Evolutionary conservation across 2,888 invertebrate genomes (phyloP), one percentile per base, ranked within the genome.

Genomic region (Xestia sexstrigata): DNA sequence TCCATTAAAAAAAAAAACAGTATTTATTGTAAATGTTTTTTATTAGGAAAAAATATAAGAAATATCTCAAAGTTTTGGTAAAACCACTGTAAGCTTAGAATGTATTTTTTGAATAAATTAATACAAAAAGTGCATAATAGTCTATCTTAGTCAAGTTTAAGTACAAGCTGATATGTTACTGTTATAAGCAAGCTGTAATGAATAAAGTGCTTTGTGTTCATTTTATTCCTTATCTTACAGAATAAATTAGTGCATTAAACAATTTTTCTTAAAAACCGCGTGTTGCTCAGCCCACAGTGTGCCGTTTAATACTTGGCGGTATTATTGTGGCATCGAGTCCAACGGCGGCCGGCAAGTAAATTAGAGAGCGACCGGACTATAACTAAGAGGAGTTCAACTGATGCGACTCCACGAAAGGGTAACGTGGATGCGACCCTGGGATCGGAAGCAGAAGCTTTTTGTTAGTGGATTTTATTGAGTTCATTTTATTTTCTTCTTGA

Each of bases 281-380:
- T 26, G 39, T 11, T 67, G 23, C n/a, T 81, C 60, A 63, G 39
- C 62, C 75, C 85, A 81, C 85, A 42, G 81, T 81, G 85, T 75
- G 86, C 86, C 88, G 88, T 90, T 90, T 89, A 89, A 90, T 92
- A 90, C 91, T 89, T 89, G 91, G 88, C 90, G 88, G 89, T 90
- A 92, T 91, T 93, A 93, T 91, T 92, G 92, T 92, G 92, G 92
- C 90, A 91, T 90, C 90, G 91, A 87, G 93, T 90, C 92, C 92
- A 90, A 88, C 84, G 89, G 91, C 92, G 93, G 93, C 93, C 93
- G 93, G 90, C 94, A 92, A 95, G 95, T 95, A 95, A 96, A 95
- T 95, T 96, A 95, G 95, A 95, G 95, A 95, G 93, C 93, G 93
- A 93, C 94, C 92, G 92, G 94, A 93, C 94, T 95, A 93, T 94